Evolutionary conservation across 2,888 invertebrate genomes (phyloP).

Genomic region (Hemithea aestivaria): DNA sequence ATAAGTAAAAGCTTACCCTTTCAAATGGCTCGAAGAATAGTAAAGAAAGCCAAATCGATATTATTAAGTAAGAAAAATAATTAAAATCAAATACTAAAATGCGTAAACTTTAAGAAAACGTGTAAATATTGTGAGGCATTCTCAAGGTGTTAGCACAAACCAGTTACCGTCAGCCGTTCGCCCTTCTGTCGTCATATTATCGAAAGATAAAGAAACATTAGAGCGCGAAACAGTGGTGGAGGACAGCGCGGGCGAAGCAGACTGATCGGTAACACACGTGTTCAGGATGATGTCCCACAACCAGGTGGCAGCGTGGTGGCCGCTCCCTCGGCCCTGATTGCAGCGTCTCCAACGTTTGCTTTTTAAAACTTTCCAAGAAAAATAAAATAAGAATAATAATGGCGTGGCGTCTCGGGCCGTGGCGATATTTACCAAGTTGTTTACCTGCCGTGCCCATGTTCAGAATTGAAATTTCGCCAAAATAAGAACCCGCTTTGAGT

Average conservation of each 20-base stretch:
- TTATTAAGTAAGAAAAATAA: constrained; percentile 40
- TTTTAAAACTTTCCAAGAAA: constrained; percentile 67
- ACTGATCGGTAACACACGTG: constrained; percentile 44
- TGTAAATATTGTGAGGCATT: constrained; percentile 55
- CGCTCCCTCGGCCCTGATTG: constrained; percentile 77
- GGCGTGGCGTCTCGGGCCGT: constrained; percentile 80
- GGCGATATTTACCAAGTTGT: constrained; percentile 95
- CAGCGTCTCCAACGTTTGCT: constrained; percentile 78
- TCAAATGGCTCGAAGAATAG: constrained; percentile 51
- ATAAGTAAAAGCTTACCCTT: constrained; percentile 60
- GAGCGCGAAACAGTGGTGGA: background rate
- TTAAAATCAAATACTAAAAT: constrained; percentile 46
- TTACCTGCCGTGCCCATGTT: constrained; percentile 99
- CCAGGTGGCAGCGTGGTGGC: constrained; percentile 70
- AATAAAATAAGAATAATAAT: constrained; percentile 66
- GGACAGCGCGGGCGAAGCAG: constrained; percentile 25
- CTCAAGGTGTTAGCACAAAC: constrained; percentile 47
- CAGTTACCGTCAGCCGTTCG: constrained; percentile 50
- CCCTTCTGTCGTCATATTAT: constrained; percentile 20
- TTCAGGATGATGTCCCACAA: constrained; percentile 67
- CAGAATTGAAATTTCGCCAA: constrained; percentile 99
- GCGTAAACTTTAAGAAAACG: constrained; percentile 42
- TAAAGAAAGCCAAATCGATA: constrained; percentile 45
- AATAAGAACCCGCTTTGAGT: constrained; percentile 98
- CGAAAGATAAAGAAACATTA: constrained; percentile 1